phyloP scores from a whole-genome alignment of 2,888 invertebrate species.

The Alitta virens region DNA sequence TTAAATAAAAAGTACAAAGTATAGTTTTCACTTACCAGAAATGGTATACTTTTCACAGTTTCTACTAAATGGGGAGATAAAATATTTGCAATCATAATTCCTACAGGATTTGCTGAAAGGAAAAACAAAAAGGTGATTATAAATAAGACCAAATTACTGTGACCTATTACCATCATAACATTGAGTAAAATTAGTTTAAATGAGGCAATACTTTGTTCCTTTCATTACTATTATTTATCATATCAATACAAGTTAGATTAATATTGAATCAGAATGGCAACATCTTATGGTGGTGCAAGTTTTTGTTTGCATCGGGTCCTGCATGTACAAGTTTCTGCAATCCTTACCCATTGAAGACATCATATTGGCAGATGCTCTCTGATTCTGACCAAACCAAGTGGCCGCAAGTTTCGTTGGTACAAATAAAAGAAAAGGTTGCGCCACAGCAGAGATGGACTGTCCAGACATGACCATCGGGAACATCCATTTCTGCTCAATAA shows the following conservation, averaged over 20 bases:
- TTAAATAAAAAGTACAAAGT: no score
- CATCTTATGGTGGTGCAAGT: background rate
- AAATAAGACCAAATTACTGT: no score
- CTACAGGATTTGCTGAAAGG: slow-evolving; percentile 58
- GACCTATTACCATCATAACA: no score
- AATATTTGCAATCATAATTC: slow-evolving; percentile 58
- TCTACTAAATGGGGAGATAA: slow-evolving; percentile 56
- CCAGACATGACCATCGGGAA: slow-evolving; percentile 51
- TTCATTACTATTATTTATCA: no score
- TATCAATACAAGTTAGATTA: no score
- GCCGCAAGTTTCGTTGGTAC: slow-evolving; percentile 60
- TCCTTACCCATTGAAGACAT: slow-evolving; percentile 54
- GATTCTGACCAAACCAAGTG: slow-evolving; percentile 59
- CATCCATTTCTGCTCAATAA: slow-evolving; percentile 31
- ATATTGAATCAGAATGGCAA: background rate
- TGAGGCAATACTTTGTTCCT: no score
- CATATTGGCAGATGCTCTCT: slow-evolving; percentile 59
- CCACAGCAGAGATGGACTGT: slow-evolving; percentile 58
- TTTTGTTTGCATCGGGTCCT: background rate
- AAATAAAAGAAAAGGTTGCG: slow-evolving; percentile 61
- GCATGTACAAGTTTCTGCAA: no score
- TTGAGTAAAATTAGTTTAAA: no score
- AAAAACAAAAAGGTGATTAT: no score
- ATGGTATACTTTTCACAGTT: slow-evolving; percentile 18
- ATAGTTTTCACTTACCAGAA: slow-evolving; percentile 28